These are phyloP conservation scores for Atta cephalotes DNA, from an alignment of 1,140 invertebrate genomes.

Conservation along the genomic window DNA sequence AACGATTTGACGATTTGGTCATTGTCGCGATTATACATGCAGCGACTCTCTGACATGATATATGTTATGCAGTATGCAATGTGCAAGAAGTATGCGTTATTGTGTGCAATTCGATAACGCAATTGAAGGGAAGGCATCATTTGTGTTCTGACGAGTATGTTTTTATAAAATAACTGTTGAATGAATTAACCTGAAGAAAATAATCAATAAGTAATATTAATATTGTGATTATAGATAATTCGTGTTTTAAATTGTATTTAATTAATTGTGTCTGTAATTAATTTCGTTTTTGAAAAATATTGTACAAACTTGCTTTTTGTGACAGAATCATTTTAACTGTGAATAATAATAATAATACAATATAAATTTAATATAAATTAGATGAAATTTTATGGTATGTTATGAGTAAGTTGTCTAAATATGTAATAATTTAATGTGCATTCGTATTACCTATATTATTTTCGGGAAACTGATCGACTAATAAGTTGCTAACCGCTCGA, in stretches of 20 bases:
- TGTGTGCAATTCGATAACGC: constrained; percentile 25
- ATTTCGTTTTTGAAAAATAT: neutral
- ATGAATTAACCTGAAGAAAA: neutral
- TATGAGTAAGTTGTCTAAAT: neutral
- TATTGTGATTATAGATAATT: neutral
- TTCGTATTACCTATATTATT: constrained; percentile 9
- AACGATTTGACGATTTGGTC: constrained; percentile 28
- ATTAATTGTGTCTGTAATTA: neutral
- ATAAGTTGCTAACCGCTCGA: constrained; percentile 35
- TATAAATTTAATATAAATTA: neutral
- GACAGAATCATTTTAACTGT: neutral
- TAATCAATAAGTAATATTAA: neutral
- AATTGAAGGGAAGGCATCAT: constrained; percentile 4
- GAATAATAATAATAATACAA: neutral
- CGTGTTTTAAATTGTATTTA: neutral
- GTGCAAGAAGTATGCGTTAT: constrained; percentile 36
- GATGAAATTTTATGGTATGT: neutral
- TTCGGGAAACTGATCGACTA: constrained; percentile 26
- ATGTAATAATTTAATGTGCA: neutral
- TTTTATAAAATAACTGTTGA: neutral
- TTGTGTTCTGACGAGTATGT: neutral
- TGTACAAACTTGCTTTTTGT: no score
- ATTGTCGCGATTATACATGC: constrained; percentile 24
- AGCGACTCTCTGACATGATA: constrained; percentile 17
- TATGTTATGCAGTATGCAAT: neutral